These are phyloP conservation scores for Leptothorax acervorum DNA, from an alignment of 2,888 invertebrate species.

Conservation along the genomic window DNA sequence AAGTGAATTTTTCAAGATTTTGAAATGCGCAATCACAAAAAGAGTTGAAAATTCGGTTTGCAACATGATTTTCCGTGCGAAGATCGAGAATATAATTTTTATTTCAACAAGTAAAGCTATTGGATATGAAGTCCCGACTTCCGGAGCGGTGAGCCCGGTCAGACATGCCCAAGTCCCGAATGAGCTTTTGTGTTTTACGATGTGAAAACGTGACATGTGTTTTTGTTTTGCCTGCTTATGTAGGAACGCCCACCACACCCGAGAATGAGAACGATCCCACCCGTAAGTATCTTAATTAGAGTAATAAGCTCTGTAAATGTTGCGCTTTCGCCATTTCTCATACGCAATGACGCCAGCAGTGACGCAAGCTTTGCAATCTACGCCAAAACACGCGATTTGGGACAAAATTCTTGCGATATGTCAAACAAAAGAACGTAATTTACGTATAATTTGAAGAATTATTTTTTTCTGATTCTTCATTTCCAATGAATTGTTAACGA, in stretches of 20 bases:
- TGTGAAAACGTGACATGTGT: constrained; percentile 85
- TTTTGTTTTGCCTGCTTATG: constrained; percentile 85
- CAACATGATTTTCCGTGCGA: background rate
- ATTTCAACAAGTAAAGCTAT: constrained; percentile 25
- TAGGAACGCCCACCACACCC: constrained; percentile 86
- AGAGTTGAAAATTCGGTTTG: background rate
- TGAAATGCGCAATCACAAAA: background rate
- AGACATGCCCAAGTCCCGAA: constrained; percentile 75
- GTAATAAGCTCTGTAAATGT: constrained; percentile 51
- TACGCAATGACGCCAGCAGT: background rate
- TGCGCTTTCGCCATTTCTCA: constrained; percentile 27
- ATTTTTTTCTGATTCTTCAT: background rate
- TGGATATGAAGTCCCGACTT: constrained; percentile 16
- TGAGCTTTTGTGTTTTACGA: constrained; percentile 83
- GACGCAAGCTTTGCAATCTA: background rate
- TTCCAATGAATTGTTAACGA: background rate
- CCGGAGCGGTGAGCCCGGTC: constrained; percentile 43
- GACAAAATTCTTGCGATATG: background rate
- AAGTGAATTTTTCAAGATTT: constrained; percentile 31
- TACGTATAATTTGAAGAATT: background rate
- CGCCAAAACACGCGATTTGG: background rate
- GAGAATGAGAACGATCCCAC: constrained; percentile 86
- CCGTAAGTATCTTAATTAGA: constrained; percentile 85
- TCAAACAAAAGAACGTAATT: background rate
- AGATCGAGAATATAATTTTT: background rate